Evolutionary conservation across 2,888 invertebrate species (phyloP).

Genomic region (Nematopogon swammerdamellus): DNA sequence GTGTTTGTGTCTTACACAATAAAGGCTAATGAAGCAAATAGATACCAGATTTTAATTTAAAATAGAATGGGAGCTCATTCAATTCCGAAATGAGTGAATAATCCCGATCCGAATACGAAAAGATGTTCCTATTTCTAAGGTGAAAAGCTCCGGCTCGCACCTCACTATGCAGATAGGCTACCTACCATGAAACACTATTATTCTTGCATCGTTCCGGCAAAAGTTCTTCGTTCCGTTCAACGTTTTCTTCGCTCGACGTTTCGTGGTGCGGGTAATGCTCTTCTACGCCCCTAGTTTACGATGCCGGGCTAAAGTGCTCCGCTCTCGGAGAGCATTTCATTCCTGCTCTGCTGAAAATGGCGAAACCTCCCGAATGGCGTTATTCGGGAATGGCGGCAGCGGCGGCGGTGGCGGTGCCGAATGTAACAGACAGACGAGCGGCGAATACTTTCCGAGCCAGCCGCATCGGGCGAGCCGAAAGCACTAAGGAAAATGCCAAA

Average conservation of each 20-base stretch:
- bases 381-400: not conserved
- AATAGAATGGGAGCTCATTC: no score
- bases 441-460: not conserved
- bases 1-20: no score
- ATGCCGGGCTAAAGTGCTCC: constrained; percentile 39
- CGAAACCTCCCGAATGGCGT: not conserved
- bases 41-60: no score
- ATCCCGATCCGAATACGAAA: not conserved
- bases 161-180: not conserved
- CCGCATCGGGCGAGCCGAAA: not conserved
- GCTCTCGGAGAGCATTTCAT: constrained; percentile 24
- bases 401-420: not conserved
- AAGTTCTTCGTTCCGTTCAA: no score
- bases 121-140: not conserved
- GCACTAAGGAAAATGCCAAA: not conserved
- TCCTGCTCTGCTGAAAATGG: not conserved
- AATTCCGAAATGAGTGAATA: not conserved
- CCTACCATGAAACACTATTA: not conserved
- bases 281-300: constrained; percentile 27
- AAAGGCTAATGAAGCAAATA: no score
- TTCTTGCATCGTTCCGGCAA: not conserved
- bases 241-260: not conserved
- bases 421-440: not conserved
- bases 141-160: not conserved
- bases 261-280: not conserved